A percentile compares a stretch with the other conserved stretches of the same genome.
Conservation (phyloP, 2,888 invertebrate species). For the Lithosia quadra region DNA sequence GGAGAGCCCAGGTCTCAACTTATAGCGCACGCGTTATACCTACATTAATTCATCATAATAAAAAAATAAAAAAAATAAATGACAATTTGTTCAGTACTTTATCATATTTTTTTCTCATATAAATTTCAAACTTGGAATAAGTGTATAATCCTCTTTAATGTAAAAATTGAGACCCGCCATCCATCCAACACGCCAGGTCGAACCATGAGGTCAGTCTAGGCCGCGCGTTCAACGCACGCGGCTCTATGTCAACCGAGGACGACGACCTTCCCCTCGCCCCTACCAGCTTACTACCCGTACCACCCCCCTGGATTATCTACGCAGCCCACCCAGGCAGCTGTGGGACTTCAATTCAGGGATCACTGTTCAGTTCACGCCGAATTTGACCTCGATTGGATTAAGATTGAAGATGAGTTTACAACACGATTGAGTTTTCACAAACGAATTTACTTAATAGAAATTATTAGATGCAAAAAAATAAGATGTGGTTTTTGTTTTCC, state of each 20-base stretch:
- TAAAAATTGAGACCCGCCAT: conserved; percentile 1
- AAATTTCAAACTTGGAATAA: background rate
- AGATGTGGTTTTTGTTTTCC: too few species aligned
- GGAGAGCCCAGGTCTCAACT: too few species aligned
- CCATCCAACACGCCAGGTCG: conserved; percentile 58
- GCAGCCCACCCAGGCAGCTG: conserved; percentile 67
- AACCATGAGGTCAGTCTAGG: conserved; percentile 77
- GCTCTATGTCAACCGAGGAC: conserved; percentile 78
- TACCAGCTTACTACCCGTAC: conserved; percentile 30
- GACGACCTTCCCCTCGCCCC: conserved; percentile 59
- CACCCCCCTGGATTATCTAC: conserved; percentile 59
- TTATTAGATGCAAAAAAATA: background rate
- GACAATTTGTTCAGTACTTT: too few species aligned
- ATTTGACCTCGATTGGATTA: conserved; percentile 2
- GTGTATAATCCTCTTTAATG: background rate
- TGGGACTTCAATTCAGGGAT: conserved; percentile 51
- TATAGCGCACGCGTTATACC: too few species aligned
- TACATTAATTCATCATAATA: too few species aligned
- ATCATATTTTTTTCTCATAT: background rate
- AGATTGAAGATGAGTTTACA: background rate
- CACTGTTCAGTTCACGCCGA: conserved; percentile 31
- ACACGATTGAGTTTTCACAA: background rate
- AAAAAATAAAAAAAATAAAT: too few species aligned
- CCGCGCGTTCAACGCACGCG: conserved; percentile 77
- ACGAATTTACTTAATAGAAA: background rate